Conservation (phyloP, 1,140 invertebrate genomes). For the Palaemon carinicauda region DNA sequence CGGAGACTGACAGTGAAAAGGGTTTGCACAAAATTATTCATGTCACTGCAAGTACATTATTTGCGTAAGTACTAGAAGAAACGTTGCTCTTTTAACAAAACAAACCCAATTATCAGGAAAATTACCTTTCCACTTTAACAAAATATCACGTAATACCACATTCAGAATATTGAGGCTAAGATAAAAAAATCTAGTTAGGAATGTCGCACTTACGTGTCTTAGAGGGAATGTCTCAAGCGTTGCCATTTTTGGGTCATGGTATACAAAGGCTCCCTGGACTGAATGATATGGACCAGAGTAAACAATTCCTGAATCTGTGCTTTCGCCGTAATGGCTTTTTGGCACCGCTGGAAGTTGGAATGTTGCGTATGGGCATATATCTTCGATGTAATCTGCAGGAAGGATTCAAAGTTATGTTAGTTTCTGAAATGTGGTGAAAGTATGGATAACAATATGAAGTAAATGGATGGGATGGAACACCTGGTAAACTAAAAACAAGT, state of each 20-base stretch:
- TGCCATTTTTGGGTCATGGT: constrained; percentile 76
- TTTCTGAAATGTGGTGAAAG: background rate
- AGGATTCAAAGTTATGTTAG: background rate
- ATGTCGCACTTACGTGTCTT: constrained; percentile 67
- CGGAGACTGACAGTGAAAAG: too few species aligned
- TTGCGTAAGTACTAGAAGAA: too few species aligned
- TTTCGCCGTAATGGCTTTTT: constrained; percentile 68
- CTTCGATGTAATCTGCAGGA: constrained; percentile 82
- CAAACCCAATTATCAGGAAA: too few species aligned
- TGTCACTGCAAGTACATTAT: too few species aligned
- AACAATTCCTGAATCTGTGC: constrained; percentile 87
- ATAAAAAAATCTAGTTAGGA: background rate
- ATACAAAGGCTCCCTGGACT: constrained; percentile 87
- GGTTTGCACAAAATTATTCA: too few species aligned
- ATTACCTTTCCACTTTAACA: background rate
- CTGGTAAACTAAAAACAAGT: too few species aligned
- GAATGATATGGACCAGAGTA: constrained; percentile 85
- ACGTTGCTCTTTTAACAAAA: too few species aligned
- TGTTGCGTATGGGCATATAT: constrained; percentile 89
- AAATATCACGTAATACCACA: background rate
- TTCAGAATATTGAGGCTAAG: background rate
- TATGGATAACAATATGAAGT: too few species aligned
- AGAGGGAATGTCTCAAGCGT: constrained; percentile 69
- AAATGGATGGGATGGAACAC: too few species aligned
- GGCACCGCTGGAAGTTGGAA: constrained; percentile 78